A percentile compares a stretch with the other conserved stretches of the same genome.
Evolutionary conservation across 2,113 vertebrate species (phyloP).

Genomic region (Eptesicus fuscus): DNA sequence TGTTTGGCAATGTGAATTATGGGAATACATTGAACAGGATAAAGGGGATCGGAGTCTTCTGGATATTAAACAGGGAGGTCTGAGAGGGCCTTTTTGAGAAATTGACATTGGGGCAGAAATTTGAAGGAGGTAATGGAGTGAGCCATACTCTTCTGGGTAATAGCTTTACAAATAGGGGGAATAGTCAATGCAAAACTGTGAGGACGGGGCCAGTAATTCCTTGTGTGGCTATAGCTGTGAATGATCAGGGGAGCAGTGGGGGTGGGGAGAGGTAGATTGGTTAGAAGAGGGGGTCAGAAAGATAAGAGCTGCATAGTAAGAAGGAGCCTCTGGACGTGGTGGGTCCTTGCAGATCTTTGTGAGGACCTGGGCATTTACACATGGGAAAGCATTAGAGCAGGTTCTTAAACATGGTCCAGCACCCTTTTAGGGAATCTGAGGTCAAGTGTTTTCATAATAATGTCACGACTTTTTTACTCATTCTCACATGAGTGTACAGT

Average conservation of each 20-base stretch:
- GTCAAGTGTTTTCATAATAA: background rate
- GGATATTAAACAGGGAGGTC: background rate
- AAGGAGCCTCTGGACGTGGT: background rate
- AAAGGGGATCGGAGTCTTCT: background rate
- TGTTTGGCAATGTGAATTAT: background rate
- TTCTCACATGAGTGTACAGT: background rate
- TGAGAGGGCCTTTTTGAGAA: background rate
- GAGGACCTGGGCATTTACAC: background rate
- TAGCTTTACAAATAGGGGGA: background rate
- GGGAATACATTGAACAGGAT: background rate
- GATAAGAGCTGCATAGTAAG: accelerated
- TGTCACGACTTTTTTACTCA: background rate
- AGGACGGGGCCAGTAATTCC: background rate
- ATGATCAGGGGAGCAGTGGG: background rate
- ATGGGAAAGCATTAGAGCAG: background rate
- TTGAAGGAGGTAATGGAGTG: background rate
- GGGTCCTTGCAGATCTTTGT: background rate
- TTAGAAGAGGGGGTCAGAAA: background rate
- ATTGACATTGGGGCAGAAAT: background rate
- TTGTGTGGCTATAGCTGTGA: background rate
- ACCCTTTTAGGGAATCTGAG: background rate
- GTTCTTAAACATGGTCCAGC: background rate
- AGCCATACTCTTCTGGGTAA: background rate
- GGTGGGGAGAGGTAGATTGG: background rate
- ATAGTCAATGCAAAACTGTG: background rate